phyloP scores from a whole-genome alignment of 2,113 vertebrate species.

The Otocyon megalotis region DNA sequence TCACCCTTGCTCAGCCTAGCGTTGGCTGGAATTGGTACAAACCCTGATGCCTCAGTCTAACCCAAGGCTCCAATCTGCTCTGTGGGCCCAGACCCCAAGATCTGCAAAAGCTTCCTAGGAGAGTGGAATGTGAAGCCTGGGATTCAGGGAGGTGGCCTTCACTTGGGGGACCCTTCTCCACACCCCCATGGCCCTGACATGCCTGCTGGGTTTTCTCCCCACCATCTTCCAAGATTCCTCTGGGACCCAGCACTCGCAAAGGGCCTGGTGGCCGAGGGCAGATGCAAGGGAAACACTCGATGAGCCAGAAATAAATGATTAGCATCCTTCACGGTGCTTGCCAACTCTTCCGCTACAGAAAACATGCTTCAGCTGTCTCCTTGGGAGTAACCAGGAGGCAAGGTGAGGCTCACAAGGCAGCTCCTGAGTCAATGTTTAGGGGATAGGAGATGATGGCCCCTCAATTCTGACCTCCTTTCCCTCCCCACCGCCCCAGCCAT shows the following conservation, averaged over 20 bases:
- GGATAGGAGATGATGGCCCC: not conserved
- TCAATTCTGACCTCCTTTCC: not conserved
- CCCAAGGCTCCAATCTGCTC: not conserved
- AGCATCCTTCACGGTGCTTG: rapidly evolving
- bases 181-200: rapidly evolving
- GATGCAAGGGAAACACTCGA: rapidly evolving
- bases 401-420: not conserved
- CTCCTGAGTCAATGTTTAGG: rapidly evolving
- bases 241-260: not conserved
- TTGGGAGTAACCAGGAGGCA: rapidly evolving
- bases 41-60: not conserved
- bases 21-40: rapidly evolving
- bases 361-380: rapidly evolving
- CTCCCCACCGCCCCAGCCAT: not conserved
- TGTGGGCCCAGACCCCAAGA: not conserved
- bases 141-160: too few relatives aligned
- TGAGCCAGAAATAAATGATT: rapidly evolving
- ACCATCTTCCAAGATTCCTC: not conserved
- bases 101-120: not conserved
- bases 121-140: too few relatives aligned
- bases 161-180: not conserved
- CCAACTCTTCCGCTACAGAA: not conserved
- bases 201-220: not conserved
- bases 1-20: rapidly evolving
- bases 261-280: not conserved